Evolutionary conservation across 2,797 vertebrate species (phyloP).

Genomic region (Mycteria americana): DNA sequence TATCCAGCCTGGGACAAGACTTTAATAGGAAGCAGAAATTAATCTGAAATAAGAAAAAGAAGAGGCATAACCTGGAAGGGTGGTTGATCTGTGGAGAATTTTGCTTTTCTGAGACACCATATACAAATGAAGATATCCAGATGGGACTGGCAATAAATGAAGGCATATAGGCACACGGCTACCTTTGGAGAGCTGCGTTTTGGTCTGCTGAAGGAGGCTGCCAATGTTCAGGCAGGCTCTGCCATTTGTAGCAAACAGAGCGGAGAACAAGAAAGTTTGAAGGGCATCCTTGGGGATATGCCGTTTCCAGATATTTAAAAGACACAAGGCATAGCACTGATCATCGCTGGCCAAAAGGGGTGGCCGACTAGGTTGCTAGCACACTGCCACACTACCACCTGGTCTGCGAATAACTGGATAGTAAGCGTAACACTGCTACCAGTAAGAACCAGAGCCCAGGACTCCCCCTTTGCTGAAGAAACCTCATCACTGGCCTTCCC

Average conservation of each 20-base stretch:
- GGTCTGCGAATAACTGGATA: neutral
- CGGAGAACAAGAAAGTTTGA: neutral
- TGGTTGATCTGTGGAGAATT: neutral
- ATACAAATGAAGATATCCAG: neutral
- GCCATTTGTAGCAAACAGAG: neutral
- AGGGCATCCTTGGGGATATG: neutral
- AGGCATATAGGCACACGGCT: neutral
- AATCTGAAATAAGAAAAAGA: neutral
- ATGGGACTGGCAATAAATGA: neutral
- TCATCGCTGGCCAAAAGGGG: neutral
- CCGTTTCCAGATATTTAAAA: neutral
- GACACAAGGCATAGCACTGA: neutral
- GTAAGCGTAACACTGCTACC: neutral
- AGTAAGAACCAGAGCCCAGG: neutral
- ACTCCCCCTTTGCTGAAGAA: neutral
- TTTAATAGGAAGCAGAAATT: neutral
- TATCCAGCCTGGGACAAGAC: neutral
- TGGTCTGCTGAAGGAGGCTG: neutral
- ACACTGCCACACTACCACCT: neutral
- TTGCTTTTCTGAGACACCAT: neutral
- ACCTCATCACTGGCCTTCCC: neutral
- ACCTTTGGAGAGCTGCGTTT: neutral
- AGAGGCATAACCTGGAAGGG: neutral
- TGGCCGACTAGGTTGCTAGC: neutral
- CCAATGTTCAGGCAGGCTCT: neutral